Evolutionary conservation across 1,140 invertebrate species (phyloP), one percentile per base, ranked within the genome.

Genomic region (Protaetia brevitarsis): DNA sequence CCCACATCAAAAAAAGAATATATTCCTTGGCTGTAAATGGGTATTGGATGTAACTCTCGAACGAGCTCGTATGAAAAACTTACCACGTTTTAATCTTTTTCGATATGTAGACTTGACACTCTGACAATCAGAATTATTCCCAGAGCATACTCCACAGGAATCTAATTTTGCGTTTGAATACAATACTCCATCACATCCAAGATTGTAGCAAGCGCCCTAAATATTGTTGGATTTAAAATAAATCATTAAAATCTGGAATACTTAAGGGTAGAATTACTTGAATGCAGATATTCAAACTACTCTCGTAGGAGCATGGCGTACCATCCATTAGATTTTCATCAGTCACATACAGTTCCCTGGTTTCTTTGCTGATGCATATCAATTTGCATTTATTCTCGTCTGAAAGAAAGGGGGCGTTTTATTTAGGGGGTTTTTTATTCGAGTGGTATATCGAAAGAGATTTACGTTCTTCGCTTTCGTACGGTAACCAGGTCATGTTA

Each of bases 171-270:
- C 71, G 28, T 75, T 77, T 0, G 89, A 91, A 26, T 84, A 85
- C 34, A 90, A 73, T 29, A 86, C 76, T n/a, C 84, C 84, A 76
- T 91, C 89, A 77, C 89, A 92, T 1, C 89, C 89, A 64, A 89
- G 78, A 56, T 71, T 8, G 21, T 79, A 76, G 69, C 83, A 86
- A 23, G 74, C 71, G 11, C 84, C 84, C 83, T 85, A 64, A 21
- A 69, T 71, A 68, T 37, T 58, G 11, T 13, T 36, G 2, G 5
- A 13, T 36, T 68, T 76, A 85, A 3, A 58, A 19, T 16, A 63
- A 41, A 31, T 31, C 10, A 31, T 36, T 13, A 56, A 29, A 11
- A 58, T 65, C 56, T 63, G 7, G n/a, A 6, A 10, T 11, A 1
- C 51, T 30, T 65, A 26, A 57, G 4, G 66, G 30, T 36, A 21